Conservation (phyloP, 1,140 invertebrate species). For the Chionoecetes opilio region DNA sequence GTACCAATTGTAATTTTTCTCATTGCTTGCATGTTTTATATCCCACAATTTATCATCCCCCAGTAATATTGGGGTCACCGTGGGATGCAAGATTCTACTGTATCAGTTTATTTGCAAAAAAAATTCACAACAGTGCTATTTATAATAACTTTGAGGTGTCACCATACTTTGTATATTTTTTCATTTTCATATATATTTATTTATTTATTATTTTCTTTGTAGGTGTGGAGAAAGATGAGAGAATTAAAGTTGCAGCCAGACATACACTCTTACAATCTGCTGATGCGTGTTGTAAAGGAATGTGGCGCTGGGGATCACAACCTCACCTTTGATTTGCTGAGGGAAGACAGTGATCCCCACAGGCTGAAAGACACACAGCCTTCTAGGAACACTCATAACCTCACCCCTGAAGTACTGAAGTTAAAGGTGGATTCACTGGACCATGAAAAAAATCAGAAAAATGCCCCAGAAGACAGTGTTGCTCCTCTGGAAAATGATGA, state of each 20-base stretch:
- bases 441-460: not conserved
- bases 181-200: too few relatives aligned
- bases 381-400: not conserved
- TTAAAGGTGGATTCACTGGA: not conserved
- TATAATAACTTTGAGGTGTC: too few relatives aligned
- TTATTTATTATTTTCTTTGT: too few relatives aligned
- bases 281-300: constrained; percentile 91
- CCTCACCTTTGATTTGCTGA: constrained; percentile 65
- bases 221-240: constrained; percentile 93
- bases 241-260: constrained; percentile 87
- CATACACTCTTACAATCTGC: constrained; percentile 91
- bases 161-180: too few relatives aligned
- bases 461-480: not conserved
- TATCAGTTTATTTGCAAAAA: too few relatives aligned
- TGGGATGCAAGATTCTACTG: too few relatives aligned
- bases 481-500: not conserved
- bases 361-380: not conserved
- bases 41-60: too few relatives aligned
- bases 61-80: too few relatives aligned
- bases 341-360: not conserved
- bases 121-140: too few relatives aligned
- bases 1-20: too few relatives aligned
- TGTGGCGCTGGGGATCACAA: constrained; percentile 90
- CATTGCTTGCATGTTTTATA: too few relatives aligned
- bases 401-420: not conserved